A percentile compares a stretch with the other conserved stretches of the same genome.
Conservation (phyloP, 1,140 invertebrate genomes). For the Cherax quadricarinatus region DNA sequence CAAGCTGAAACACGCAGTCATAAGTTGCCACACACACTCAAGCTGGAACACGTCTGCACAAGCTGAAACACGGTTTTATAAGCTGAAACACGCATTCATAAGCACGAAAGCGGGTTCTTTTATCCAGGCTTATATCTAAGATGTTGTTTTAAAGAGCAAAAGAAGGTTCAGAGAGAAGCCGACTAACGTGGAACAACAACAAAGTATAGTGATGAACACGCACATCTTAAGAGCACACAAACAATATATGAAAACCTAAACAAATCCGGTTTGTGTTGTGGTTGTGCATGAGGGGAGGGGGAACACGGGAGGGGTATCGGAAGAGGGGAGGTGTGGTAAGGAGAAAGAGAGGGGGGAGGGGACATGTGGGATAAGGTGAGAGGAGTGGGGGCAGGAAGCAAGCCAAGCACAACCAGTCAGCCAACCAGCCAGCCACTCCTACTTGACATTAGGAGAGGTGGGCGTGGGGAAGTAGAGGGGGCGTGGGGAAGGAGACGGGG, state of each 20-base stretch:
- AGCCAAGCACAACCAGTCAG: too few relatives aligned
- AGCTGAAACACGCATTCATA: too few relatives aligned
- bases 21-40: too few relatives aligned
- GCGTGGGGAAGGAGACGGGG: neutral
- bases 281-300: neutral
- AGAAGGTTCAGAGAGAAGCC: too few relatives aligned
- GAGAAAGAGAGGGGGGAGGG: neutral
- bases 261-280: neutral
- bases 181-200: too few relatives aligned
- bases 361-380: neutral
- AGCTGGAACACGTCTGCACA: too few relatives aligned
- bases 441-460: neutral
- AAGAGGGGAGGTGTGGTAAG: neutral
- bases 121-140: too few relatives aligned
- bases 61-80: too few relatives aligned
- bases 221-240: neutral
- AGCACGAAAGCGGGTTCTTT: too few relatives aligned
- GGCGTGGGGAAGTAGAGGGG: neutral
- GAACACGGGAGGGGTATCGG: neutral
- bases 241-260: neutral
- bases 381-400: neutral
- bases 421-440: neutral
- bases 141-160: too few relatives aligned
- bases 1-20: too few relatives aligned
- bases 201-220: too few relatives aligned